Percentiles rank a stretch among this genome's conserved stretches.
Evolutionary conservation across 2,113 vertebrate species (phyloP).

Genomic region (Tautogolabrus adspersus): DNA sequence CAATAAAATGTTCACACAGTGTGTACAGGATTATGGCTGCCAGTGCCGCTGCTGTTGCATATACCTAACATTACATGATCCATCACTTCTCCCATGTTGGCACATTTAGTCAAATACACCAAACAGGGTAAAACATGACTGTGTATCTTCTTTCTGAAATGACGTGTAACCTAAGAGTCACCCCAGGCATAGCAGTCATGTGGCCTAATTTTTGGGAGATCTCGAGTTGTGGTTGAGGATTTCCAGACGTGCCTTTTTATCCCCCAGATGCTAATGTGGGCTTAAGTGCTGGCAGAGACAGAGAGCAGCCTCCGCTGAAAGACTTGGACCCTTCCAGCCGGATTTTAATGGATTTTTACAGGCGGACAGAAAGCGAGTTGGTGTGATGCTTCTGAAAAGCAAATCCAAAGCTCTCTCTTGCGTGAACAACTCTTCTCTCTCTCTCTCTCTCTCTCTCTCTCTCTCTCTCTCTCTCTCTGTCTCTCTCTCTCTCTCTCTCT

Average conservation of each 20-base stretch:
- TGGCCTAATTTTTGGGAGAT: conserved; percentile 30
- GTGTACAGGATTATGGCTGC: not conserved
- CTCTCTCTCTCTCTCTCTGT: no score
- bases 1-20: not conserved
- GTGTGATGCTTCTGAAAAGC: conserved; percentile 65
- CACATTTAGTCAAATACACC: conserved; percentile 22
- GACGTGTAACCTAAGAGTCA: conserved; percentile 14
- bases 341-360: conserved; percentile 79
- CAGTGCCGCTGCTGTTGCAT: not conserved
- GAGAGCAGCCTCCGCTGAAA: conserved; percentile 52
- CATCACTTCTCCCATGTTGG: conserved; percentile 26
- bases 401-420: conserved; percentile 64
- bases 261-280: conserved; percentile 62
- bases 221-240: conserved; percentile 19
- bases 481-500: conserved; percentile 27
- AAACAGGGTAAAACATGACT: not conserved
- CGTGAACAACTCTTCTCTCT: conserved; percentile 56
- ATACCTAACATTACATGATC: conserved; percentile 16
- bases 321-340: conserved; percentile 63
- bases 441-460: conserved; percentile 2
- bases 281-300: conserved; percentile 68
- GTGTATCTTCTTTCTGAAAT: conserved; percentile 27
- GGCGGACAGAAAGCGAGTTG: conserved; percentile 59
- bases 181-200: conserved; percentile 12
- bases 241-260: conserved; percentile 42